Base-by-base conservation (phyloP, 2,797 vertebrate genomes). In the Amphiprion clarkii region DNA sequence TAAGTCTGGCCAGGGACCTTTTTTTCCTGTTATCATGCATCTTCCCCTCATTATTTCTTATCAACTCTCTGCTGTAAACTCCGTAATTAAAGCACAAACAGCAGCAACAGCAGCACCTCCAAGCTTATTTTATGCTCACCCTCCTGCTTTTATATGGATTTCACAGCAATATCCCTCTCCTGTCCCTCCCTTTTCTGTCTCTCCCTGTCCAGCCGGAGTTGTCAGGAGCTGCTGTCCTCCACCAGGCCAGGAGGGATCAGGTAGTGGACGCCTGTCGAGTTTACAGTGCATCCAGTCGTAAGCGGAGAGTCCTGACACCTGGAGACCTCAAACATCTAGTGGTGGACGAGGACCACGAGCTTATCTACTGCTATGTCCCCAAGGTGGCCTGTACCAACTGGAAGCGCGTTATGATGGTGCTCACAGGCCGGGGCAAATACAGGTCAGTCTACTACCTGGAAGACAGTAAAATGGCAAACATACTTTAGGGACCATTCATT, bases 321-420 rank as follows among this genome's bases (percentile, higher is more conserved):
- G 95, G 78, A 0, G 98, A 99, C 92, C 97, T 99, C 71, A 98
- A 97, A 80, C 98, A 99, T 81, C 92, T 99, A 9, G 97, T 99
- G 0, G 98, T 99, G 87, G 98, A 99, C 3, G 98, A 99, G 84
- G 97, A 98, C 63, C 97, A 99, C 4, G 97, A 97, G 85, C 95
- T 99, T 81, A 98, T 99, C 93, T 99, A 99, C 85, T 99, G 98
- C 92, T 99, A 99, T 0, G 98, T 99, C 52, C 98, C 98, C 81
- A 99, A 99, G 91, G 98, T 99, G 91, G 98, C 98, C 44, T 99
- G 98, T 71, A 99, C 98, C 91, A 99, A 99, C 95, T 99, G 98
- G 98, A 99, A 99, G 88, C 95, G 98, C 12, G 97, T 99, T 75
- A 99, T 99, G 98, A 99, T 99, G 98, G 98, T 99, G 21, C 95